These are phyloP conservation scores for Dryoscopus gambensis DNA, from an alignment of 2,113 vertebrate genomes.

Conservation along the genomic window DNA sequence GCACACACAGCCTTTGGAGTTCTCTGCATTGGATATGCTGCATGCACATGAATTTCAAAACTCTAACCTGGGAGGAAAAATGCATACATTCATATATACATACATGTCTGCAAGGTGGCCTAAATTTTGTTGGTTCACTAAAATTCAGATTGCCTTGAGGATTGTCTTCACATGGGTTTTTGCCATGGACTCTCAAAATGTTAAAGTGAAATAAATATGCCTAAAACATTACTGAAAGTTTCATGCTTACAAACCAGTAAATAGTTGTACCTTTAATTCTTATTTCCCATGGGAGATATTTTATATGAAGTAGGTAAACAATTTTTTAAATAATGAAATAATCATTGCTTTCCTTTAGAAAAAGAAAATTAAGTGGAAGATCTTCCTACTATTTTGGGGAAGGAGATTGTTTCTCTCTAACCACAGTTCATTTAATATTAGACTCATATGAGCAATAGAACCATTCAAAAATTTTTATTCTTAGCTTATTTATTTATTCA, in stretches of 20 bases:
- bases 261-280: not conserved
- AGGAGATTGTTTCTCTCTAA: not conserved
- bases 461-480: not conserved
- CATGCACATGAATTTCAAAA: not conserved
- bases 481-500: not conserved
- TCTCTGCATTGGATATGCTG: not conserved
- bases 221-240: not conserved
- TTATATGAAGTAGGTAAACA: not conserved
- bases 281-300: not conserved
- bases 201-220: not conserved
- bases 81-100: accelerated
- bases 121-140: not conserved
- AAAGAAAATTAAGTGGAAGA: not conserved
- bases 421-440: not conserved
- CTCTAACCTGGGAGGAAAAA: not conserved
- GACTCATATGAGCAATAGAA: not conserved
- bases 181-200: not conserved
- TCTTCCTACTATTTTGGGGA: not conserved
- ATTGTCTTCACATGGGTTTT: not conserved
- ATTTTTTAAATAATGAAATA: not conserved
- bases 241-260: not conserved
- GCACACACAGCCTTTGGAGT: not conserved
- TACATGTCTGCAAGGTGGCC: not conserved
- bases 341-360: not conserved
- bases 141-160: not conserved